Percentiles rank a stretch among this genome's conserved stretches.
Evolutionary conservation across 64 coral and sea anemone species (phyloP).

Genomic region (Astreopora myriophthalma): DNA sequence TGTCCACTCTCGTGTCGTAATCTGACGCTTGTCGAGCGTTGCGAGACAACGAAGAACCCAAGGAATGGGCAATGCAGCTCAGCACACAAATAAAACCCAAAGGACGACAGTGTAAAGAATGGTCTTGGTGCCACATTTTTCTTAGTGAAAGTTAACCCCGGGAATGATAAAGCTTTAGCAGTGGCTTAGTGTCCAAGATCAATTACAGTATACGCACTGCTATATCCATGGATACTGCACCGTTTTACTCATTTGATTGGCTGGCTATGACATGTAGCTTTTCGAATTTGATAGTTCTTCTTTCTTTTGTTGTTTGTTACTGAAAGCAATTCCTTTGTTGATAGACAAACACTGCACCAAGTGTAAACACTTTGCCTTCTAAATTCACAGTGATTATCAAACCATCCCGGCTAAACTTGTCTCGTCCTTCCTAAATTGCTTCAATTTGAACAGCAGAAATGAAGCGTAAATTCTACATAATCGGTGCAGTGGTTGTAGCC

Average conservation of each 20-base stretch:
- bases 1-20: background rate
- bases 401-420: too few relatives aligned
- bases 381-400: too few relatives aligned
- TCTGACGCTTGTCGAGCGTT: background rate
- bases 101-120: background rate
- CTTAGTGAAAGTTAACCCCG: background rate
- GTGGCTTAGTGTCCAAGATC: background rate
- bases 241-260: background rate
- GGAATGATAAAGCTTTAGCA: background rate
- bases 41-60: background rate
- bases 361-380: too few relatives aligned
- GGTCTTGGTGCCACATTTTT: background rate
- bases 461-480: background rate
- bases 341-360: too few relatives aligned
- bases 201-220: background rate
- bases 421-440: too few relatives aligned
- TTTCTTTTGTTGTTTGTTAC: background rate
- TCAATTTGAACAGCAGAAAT: background rate
- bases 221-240: background rate
- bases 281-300: background rate
- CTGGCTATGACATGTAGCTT: background rate
- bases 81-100: conserved; percentile 7
- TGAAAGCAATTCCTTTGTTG: too few relatives aligned
- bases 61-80: background rate
- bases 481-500: background rate